These are phyloP conservation scores for Ophraella communa DNA, from an alignment of 2,888 invertebrate species.

Conservation along the genomic window DNA sequence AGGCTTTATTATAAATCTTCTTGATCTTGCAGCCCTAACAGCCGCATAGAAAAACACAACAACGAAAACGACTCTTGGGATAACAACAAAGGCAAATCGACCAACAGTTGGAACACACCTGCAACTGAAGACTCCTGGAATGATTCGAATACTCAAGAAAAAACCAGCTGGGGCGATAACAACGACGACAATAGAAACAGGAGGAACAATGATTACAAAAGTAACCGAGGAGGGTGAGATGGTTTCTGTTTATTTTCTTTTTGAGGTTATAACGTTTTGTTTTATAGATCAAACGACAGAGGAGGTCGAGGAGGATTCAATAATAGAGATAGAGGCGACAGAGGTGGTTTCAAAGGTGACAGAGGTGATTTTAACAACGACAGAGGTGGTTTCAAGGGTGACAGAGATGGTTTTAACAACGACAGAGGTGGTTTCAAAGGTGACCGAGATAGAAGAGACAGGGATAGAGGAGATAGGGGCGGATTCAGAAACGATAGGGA, in stretches of 20 bases:
- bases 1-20: not conserved
- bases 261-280: not conserved
- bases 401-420: not conserved
- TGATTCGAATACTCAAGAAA: conserved; percentile 1
- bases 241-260: not conserved
- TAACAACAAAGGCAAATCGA: conserved; percentile 16
- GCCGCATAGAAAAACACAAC: conserved; percentile 8
- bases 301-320: conserved; percentile 23
- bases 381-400: not conserved
- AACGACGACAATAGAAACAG: conserved; percentile 8
- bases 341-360: not conserved
- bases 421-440: not conserved
- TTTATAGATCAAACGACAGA: conserved; percentile 3
- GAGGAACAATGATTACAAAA: not conserved
- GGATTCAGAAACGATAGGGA: conserved; percentile 5
- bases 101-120: conserved; percentile 15
- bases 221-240: not conserved
- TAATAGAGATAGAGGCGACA: conserved; percentile 29
- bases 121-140: not conserved
- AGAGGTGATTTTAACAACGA: not conserved
- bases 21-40: conserved; percentile 15
- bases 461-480: not conserved
- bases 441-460: not conserved
- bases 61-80: conserved; percentile 21
- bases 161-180: conserved; percentile 27